A percentile compares a stretch with the other conserved stretches of the same genome.
phyloP scores from a whole-genome alignment of 2,888 invertebrate genomes.

The Gibbula magus region DNA sequence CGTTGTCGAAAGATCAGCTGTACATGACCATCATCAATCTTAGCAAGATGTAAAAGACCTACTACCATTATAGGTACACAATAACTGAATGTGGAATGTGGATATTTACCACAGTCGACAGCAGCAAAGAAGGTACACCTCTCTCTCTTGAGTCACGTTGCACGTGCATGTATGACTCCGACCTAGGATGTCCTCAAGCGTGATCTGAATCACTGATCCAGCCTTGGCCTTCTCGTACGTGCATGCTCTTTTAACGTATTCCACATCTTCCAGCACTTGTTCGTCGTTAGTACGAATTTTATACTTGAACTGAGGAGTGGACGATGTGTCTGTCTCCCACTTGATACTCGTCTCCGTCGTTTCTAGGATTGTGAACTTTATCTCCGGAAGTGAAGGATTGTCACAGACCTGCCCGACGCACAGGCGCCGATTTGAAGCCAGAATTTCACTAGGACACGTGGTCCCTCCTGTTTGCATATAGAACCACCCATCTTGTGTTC shows the following conservation, averaged over 20 bases:
- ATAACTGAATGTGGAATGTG: too few relatives aligned
- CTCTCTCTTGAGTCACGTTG: too few relatives aligned
- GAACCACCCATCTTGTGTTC: slow-evolving; percentile 32
- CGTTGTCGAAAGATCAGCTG: too few relatives aligned
- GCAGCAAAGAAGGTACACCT: too few relatives aligned
- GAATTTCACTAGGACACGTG: slow-evolving; percentile 36
- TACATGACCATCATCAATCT: too few relatives aligned
- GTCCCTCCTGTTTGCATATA: slow-evolving; percentile 54
- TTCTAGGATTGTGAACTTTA: slow-evolving; percentile 37
- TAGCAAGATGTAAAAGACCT: too few relatives aligned
- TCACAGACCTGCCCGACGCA: slow-evolving; percentile 16
- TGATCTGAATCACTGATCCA: not conserved
- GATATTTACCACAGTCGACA: too few relatives aligned
- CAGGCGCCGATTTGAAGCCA: slow-evolving; percentile 30
- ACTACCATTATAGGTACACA: too few relatives aligned
- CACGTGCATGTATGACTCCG: not conserved
- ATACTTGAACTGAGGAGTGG: slow-evolving; percentile 49
- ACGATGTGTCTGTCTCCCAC: slow-evolving; percentile 44
- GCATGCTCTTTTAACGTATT: slow-evolving; percentile 11
- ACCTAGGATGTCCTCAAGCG: slow-evolving; percentile 6
- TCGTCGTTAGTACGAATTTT: not conserved
- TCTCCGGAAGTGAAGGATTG: slow-evolving; percentile 40
- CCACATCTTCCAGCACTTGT: not conserved
- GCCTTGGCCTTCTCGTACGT: not conserved
- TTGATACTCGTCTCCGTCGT: slow-evolving; percentile 32